Base-by-base conservation (phyloP, 53 echinoderm and acorn worm genomes). In the Temnopleurus reevesii region DNA sequence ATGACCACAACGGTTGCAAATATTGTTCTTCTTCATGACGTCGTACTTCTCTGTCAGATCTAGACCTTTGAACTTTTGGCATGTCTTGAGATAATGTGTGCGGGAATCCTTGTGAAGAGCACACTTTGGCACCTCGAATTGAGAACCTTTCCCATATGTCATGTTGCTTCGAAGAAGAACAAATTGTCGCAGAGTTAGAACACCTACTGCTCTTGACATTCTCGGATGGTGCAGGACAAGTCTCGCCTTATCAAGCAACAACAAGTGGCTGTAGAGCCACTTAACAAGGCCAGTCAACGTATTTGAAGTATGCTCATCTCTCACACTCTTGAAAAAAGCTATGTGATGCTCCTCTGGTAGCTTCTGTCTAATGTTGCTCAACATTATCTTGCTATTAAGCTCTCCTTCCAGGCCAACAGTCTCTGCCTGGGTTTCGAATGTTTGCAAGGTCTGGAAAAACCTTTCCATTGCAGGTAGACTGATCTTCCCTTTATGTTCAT, bases 281-380 rank as follows among this genome's bases (percentile, higher is more conserved):
- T 86, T 96, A 34, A 95, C 92, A 51, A 95, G 90, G 80, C 95
- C 95, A 19, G 91, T 89, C 46, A 95, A 90, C 21, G 95, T 46
- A 35, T 95, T 92, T n/a, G 71, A 29, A 30, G 71, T 93, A 41
- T 90, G 28, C 43, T 92, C 90, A 36, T 94, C 92, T 77, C 95
- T 90, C 34, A 95, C 92, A 46, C 91, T 92, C 71, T 94, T 96
- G 61, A 89, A 94, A 59, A 81, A 95, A 13, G 92, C 95, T 19
- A 95, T 91, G 35, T 94, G 91, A 35, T 96, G 96, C n/a, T 96
- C 94, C 58, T 96, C 96, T 2, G 96, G 94, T 58, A 96, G 77
- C 45, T 89, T 90, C 55, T 93, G 96, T 45, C 89, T 96, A 30
- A 96, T 93, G 44, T 93, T 89, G 43, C 94, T 91, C 13, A 91